Base-by-base conservation (phyloP, 2,797 vertebrate genomes). In the Cirrhinus mrigala region DNA sequence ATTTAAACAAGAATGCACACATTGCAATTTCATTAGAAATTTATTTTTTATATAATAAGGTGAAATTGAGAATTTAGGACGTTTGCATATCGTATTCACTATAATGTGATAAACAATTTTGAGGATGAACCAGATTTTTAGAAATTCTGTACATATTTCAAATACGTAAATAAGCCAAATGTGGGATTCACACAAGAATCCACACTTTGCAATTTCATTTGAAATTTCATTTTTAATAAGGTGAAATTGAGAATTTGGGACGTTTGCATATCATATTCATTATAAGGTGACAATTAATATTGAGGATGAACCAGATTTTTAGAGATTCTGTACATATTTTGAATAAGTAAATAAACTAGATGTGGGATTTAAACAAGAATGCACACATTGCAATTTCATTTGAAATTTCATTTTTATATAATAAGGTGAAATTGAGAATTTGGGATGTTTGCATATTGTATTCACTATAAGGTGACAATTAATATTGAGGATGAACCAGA, bases 71-170 rank as follows among this genome's bases (percentile, higher is more conserved):
- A 83, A 68, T 40, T 20, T 81, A n/a, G 29, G 20, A 54, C 44
- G 50, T 76, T 64, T 71, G 69, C 64, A 50, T 33, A 77, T 64
- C 52, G 37, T 56, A 44, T 62, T 83, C 48, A 75, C 27, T 50
- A 11, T 2, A 52, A 68, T n/a, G 37, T 22, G n/a, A 75, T 46
- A 58, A 54, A 37, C 50, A 0, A 64, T 62, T 79, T 48, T n/a
- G 2, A 46, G 76, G 56, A 60, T 27, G n/a, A 64, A 44, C n/a
- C 24, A 46, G 1, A 79, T 66, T 29, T 64, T 4, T 7, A 54
- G 16, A 54, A 56, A 37, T 3, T 37, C 16, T 75, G 46, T 9
- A 44, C 40, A 37, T 44, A 44, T 46, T 46, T 46, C 2, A 0
- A 46, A 37, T 37, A 37, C 10, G 44, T 46, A 9, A 46, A 48